Conservation (phyloP, 2,888 invertebrate genomes). For the Craniophora ligustri region DNA sequence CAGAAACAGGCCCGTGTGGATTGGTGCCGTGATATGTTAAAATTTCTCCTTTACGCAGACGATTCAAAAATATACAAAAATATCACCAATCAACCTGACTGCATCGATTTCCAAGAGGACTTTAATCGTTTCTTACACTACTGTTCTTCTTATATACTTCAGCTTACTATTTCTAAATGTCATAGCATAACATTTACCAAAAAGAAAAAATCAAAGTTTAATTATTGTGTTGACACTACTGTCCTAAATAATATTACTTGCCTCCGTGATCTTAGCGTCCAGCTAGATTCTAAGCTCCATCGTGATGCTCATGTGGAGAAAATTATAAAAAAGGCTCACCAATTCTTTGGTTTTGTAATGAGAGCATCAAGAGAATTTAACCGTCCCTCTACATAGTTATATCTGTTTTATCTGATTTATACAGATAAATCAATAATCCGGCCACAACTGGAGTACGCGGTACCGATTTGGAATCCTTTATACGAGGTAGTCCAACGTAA, state of each 20-base stretch:
- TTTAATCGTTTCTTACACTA: not conserved
- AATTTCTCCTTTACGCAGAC: constrained; percentile 4
- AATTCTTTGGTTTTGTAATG: too few relatives aligned
- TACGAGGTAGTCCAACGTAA: too few relatives aligned
- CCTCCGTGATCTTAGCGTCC: not conserved
- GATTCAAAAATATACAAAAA: too few relatives aligned
- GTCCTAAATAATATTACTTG: not conserved
- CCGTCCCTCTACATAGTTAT: too few relatives aligned
- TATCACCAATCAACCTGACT: not conserved
- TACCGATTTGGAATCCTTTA: too few relatives aligned
- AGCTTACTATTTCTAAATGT: not conserved
- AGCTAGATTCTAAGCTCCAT: not conserved
- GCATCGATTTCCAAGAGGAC: not conserved
- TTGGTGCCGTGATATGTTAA: too few relatives aligned
- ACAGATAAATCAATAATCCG: too few relatives aligned
- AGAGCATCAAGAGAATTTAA: too few relatives aligned
- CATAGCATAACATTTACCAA: not conserved
- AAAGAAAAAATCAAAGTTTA: not conserved
- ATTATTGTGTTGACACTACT: not conserved
- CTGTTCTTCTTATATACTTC: not conserved
- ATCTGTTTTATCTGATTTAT: too few relatives aligned
- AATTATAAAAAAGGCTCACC: too few relatives aligned
- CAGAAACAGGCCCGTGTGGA: too few relatives aligned
- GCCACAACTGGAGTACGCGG: too few relatives aligned
- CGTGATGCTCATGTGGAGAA: not conserved